These are phyloP conservation scores for Patella caerulea DNA, from an alignment of 2,888 invertebrate genomes.

Conservation along the genomic window DNA sequence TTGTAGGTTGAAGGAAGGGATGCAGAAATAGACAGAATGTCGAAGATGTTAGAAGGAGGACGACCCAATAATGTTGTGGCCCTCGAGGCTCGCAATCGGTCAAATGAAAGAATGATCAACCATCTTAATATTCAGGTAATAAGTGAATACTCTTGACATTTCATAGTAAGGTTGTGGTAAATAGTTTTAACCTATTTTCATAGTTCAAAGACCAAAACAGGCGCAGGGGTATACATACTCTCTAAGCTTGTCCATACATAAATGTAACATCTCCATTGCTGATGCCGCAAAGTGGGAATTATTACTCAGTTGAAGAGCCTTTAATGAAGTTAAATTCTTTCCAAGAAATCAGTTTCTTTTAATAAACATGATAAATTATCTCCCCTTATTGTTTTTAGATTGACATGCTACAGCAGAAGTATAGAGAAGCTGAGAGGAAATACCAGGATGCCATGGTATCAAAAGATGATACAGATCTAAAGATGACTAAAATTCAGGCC, in stretches of 20 bases:
- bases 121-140: slow-evolving; percentile 71
- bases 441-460: slow-evolving; percentile 50
- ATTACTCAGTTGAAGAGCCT: background rate
- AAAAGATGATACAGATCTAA: slow-evolving; percentile 46
- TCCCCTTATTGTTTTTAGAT: slow-evolving; percentile 47
- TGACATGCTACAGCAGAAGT: slow-evolving; percentile 71
- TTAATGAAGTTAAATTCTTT: too few relatives aligned
- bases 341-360: too few relatives aligned
- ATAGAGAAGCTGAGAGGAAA: slow-evolving; percentile 65
- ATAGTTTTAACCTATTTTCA: too few relatives aligned
- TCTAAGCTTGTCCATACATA: too few relatives aligned
- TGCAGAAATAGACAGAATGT: slow-evolving; percentile 70
- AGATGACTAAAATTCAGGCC: slow-evolving; percentile 46
- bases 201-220: too few relatives aligned
- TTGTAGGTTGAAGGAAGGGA: slow-evolving; percentile 69
- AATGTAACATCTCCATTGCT: background rate
- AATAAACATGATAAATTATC: too few relatives aligned
- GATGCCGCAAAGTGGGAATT: background rate
- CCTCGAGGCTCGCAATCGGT: slow-evolving; percentile 68
- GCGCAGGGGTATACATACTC: too few relatives aligned
- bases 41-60: slow-evolving; percentile 69
- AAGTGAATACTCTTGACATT: background rate
- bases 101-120: slow-evolving; percentile 70
- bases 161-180: too few relatives aligned
- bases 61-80: slow-evolving; percentile 70